Conservation (phyloP, 1,140 invertebrate species). For the Ceratina japonica region DNA sequence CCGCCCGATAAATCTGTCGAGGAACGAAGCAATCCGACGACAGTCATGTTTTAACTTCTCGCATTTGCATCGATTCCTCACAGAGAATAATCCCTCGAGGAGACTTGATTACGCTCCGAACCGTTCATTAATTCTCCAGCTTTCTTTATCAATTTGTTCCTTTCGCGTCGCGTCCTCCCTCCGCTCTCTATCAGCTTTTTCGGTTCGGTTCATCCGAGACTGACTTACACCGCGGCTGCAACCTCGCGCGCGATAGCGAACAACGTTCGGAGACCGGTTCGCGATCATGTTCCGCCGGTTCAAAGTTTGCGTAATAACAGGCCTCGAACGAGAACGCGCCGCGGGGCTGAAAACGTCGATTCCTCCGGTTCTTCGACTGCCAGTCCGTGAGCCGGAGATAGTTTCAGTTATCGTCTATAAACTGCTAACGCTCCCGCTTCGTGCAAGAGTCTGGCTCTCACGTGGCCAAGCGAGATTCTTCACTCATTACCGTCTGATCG, state of each 20-base stretch:
- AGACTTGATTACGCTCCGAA: not conserved
- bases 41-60: not conserved
- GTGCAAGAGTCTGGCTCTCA: conserved; percentile 33
- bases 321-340: too few relatives aligned
- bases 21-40: not conserved
- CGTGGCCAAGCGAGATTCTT: conserved; percentile 6
- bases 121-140: conserved; percentile 3
- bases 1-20: not conserved
- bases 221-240: not conserved
- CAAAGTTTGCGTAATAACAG: conserved; percentile 59
- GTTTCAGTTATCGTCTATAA: conserved; percentile 59
- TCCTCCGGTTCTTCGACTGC: too few relatives aligned
- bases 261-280: too few relatives aligned
- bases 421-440: conserved; percentile 47
- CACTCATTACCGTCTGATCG: too few relatives aligned
- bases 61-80: too few relatives aligned
- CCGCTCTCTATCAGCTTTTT: not conserved
- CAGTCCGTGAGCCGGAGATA: too few relatives aligned
- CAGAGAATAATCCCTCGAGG: too few relatives aligned
- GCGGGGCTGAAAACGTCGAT: too few relatives aligned
- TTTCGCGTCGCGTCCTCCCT: not conserved
- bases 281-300: conserved; percentile 27
- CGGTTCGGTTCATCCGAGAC: not conserved
- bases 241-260: not conserved
- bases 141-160: conserved; percentile 12